Percentiles rank a stretch among this genome's conserved stretches.
These are phyloP conservation scores for Erpetoichthys calabaricus DNA, from an alignment of 2,797 vertebrate genomes.

Conservation along the genomic window DNA sequence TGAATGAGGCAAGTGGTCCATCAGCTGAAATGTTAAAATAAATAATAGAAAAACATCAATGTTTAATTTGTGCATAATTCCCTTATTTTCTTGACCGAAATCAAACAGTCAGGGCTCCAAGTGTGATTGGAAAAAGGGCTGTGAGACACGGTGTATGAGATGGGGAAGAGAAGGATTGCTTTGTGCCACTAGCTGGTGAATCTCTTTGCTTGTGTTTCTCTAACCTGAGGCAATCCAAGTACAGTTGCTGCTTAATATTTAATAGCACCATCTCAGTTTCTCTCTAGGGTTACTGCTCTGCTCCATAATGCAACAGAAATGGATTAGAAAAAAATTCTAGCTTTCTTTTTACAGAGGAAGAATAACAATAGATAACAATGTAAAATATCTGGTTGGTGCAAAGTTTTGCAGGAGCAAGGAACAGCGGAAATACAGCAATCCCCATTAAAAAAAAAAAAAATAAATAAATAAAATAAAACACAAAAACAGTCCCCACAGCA, in stretches of 20 bases:
- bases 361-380: too few relatives aligned
- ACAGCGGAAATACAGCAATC: too few relatives aligned
- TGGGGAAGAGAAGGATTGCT: neutral
- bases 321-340: too few relatives aligned
- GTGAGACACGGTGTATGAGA: neutral
- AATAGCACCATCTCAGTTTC: neutral
- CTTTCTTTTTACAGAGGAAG: too few relatives aligned
- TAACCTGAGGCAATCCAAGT: neutral
- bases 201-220: neutral
- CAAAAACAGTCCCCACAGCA: too few relatives aligned
- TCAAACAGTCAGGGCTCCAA: neutral
- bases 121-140: neutral
- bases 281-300: neutral
- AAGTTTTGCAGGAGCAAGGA: too few relatives aligned
- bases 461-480: too few relatives aligned
- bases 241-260: conserved; percentile 1
- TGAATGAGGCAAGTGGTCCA: conserved; percentile 1
- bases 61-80: conserved; percentile 4
- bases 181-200: neutral
- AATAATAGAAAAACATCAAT: conserved; percentile 7
- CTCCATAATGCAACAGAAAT: neutral
- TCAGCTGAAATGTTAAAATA: conserved; percentile 5
- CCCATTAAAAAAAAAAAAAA: too few relatives aligned
- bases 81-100: neutral
- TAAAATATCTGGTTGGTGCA: too few relatives aligned